phyloP scores from a whole-genome alignment of 2,888 invertebrate species.

The Thumatha senex region DNA sequence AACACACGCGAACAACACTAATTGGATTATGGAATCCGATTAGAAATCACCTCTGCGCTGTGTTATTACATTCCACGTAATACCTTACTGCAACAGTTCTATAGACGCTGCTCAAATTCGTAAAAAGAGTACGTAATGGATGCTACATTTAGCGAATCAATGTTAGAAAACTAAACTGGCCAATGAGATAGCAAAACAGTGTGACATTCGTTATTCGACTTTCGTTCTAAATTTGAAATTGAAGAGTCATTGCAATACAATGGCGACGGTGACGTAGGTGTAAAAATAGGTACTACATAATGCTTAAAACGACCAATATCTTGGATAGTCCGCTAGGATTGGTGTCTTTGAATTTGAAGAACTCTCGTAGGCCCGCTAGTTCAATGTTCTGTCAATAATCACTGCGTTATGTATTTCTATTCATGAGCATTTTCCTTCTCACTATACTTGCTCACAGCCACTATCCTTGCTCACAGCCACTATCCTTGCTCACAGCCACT shows the following conservation, averaged over 20 bases:
- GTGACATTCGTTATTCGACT: conserved; percentile 40
- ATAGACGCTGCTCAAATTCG: not conserved
- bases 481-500: no score
- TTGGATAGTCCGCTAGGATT: no score
- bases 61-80: conserved; percentile 13
- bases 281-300: no score
- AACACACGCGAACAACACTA: conserved; percentile 38
- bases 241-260: conserved; percentile 48
- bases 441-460: no score
- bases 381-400: no score
- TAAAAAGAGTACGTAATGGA: conserved; percentile 28
- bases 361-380: no score
- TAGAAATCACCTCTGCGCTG: conserved; percentile 29
- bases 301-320: no score
- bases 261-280: conserved; percentile 23
- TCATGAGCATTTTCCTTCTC: no score
- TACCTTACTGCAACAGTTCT: conserved; percentile 29
- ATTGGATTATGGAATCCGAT: conserved; percentile 32
- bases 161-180: not conserved
- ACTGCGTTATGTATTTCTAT: no score
- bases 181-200: conserved; percentile 40
- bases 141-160: not conserved
- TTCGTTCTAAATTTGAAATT: conserved; percentile 56
- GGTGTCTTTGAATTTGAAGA: no score
- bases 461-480: no score